Percentiles rank a stretch among this genome's conserved stretches.
These are phyloP conservation scores for Linepithema humile DNA, from an alignment of 1,140 invertebrate species.

Conservation along the genomic window DNA sequence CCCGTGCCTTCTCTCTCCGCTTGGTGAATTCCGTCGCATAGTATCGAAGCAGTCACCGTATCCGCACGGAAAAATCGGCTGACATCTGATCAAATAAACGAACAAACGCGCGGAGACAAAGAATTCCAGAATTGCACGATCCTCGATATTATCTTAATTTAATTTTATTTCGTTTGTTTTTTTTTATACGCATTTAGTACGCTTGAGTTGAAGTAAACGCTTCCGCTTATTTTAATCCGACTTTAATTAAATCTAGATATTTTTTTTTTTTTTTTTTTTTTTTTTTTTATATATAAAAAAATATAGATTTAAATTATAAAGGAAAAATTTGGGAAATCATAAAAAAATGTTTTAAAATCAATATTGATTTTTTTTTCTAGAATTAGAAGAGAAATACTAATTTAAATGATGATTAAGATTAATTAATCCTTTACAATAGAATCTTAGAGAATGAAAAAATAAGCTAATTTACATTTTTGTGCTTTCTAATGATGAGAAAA, in stretches of 20 bases:
- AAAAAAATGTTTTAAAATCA: not conserved
- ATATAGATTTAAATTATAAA: not conserved
- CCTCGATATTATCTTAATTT: slow-evolving; percentile 15
- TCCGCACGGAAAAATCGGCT: slow-evolving; percentile 13
- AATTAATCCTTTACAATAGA: not conserved
- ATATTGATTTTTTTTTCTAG: not conserved
- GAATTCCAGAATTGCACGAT: not conserved
- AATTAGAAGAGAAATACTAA: not conserved
- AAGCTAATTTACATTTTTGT: not conserved
- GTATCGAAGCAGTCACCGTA: not conserved
- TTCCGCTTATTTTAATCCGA: not conserved
- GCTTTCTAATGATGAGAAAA: not conserved
- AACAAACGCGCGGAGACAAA: not conserved
- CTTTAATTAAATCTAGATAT: not conserved
- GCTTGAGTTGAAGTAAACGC: not conserved
- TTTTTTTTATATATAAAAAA: not conserved
- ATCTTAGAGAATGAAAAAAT: not conserved
- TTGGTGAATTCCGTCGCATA: slow-evolving; percentile 12
- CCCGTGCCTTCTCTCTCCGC: not conserved
- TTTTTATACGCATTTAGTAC: not conserved
- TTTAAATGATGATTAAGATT: not conserved
- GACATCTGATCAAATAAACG: not conserved
- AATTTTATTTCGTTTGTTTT: not conserved
- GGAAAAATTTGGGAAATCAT: not conserved
- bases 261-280: not conserved